Base-by-base conservation (phyloP, 2,888 invertebrate species). In the Andrena camellia region DNA sequence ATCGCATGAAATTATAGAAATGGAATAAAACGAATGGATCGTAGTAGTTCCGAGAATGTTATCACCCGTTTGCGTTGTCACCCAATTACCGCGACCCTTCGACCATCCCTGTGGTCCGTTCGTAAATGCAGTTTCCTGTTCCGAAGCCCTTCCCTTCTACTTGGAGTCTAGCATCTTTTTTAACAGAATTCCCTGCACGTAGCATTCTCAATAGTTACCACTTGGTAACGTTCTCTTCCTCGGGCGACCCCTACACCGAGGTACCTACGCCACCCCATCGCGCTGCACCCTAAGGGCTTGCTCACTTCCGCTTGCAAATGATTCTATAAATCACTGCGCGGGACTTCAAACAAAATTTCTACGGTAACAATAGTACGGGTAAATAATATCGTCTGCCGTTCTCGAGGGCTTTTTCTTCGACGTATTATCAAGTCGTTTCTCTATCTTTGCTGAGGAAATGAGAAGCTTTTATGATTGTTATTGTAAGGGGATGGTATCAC, bases 231-330 rank as follows among this genome's bases (percentile, higher is more conserved):
- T 57, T 57, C 57, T 57, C 57, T 57, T 57, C 57, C 57, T 26
- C 57, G 26, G 23, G 23, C 23, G 20, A 20, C 20, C 57, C 57
- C 23, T 54, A 1, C 57, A 4, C 7, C 10, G 23, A 26, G 10
- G 57, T 26, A n/a, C n/a, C n/a, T n/a, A 23, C 20, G 57, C 23
- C 57, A 57, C 57, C 57, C 57, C 57, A 57, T 23, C 23, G 23
- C 57, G 23, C 57, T 26, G 26, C 57, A 10, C 57, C 57, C 57
- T 23, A 57, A 57, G 57, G 23, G 57, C 57, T 57, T 57, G 57
- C 57, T 57, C 57, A 13, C 57, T 57, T 57, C 57, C 57, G 57
- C 57, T 57, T 57, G 57, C 57, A 57, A 57, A 57, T 57, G 57
- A 57, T 57, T 57, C 23, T 57, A 23, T 57, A 57, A 57, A 57